These are phyloP conservation scores for Scylla paramamosain DNA, from an alignment of 1,140 invertebrate genomes.

Conservation along the genomic window DNA sequence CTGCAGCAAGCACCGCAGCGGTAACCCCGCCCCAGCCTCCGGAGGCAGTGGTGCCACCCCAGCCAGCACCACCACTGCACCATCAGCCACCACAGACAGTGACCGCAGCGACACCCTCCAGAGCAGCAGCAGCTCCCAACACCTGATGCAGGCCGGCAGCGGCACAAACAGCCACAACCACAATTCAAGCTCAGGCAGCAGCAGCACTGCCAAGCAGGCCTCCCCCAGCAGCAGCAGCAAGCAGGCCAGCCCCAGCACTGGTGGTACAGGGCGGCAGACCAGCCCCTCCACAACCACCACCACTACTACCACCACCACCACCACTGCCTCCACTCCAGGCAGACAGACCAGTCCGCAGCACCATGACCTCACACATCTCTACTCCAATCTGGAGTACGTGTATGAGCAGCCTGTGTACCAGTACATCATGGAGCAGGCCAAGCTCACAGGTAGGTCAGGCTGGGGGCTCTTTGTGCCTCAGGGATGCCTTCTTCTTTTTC, in stretches of 20 bases:
- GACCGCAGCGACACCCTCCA: slow-evolving; percentile 74
- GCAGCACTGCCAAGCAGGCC: slow-evolving; percentile 71
- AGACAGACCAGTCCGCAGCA: slow-evolving; percentile 59
- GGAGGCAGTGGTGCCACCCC: slow-evolving; percentile 31
- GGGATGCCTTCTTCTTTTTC: too few relatives aligned
- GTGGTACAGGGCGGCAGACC: slow-evolving; percentile 44
- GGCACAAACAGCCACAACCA: slow-evolving; percentile 71
- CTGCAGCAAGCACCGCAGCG: slow-evolving; percentile 62
- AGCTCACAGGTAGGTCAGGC: slow-evolving; percentile 79
- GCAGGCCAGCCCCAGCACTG: slow-evolving; percentile 57
- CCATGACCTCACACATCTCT: slow-evolving; percentile 75
- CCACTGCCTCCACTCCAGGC: slow-evolving; percentile 44
- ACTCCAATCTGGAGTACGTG: slow-evolving; percentile 76
- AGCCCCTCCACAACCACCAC: slow-evolving; percentile 60
- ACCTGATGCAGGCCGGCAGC: slow-evolving; percentile 69
- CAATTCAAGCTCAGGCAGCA: slow-evolving; percentile 65
- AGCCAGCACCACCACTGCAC: slow-evolving; percentile 56
- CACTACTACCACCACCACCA: slow-evolving; percentile 54
- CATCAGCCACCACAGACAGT: slow-evolving; percentile 69
- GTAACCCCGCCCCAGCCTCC: slow-evolving; percentile 53
- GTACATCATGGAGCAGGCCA: slow-evolving; percentile 90
- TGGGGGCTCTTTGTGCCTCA: neutral
- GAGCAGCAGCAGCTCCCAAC: slow-evolving; percentile 73
- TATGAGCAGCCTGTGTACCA: slow-evolving; percentile 85
- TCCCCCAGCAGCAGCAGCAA: slow-evolving; percentile 70